These are phyloP conservation scores for Nysson spinosus DNA, from an alignment of 2,888 invertebrate genomes.

Conservation along the genomic window DNA sequence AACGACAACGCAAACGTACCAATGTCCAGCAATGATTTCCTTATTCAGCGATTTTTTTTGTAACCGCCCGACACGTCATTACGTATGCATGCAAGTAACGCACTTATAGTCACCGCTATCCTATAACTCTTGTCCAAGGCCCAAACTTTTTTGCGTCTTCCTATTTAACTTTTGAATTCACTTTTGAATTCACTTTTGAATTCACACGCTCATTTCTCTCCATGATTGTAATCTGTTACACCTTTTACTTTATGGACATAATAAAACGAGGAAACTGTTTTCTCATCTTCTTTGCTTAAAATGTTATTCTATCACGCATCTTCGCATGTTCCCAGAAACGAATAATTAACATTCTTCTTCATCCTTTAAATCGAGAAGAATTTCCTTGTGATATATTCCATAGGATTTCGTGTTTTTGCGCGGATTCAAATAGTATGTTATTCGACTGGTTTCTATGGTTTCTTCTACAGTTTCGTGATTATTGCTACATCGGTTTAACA, in stretches of 20 bases:
- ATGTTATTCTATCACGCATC: too few species aligned
- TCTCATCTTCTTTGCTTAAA: too few species aligned
- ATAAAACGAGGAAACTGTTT: too few species aligned
- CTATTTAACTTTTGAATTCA: neutral
- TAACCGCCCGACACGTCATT: conserved; percentile 56
- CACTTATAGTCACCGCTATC: conserved; percentile 36
- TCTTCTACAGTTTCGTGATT: neutral
- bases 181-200: conserved; percentile 1
- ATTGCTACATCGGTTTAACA: neutral
- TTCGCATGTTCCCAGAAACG: too few species aligned
- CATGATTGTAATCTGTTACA: neutral
- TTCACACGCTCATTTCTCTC: conserved; percentile 7
- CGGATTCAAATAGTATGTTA: too few species aligned
- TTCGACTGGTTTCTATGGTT: neutral
- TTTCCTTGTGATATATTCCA: neutral
- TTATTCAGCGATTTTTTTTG: conserved; percentile 73
- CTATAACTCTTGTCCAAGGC: conserved; percentile 67
- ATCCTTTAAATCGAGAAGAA: too few species aligned
- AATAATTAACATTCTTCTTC: too few species aligned
- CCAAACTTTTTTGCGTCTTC: conserved; percentile 24
- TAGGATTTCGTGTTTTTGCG: too few species aligned
- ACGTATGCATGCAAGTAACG: conserved; percentile 64
- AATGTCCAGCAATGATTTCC: conserved; percentile 71
- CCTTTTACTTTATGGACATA: too few species aligned
- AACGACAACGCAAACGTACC: conserved; percentile 45